phyloP scores from a whole-genome alignment of 2,113 vertebrate genomes.

The Petrocephalus zakoni region DNA sequence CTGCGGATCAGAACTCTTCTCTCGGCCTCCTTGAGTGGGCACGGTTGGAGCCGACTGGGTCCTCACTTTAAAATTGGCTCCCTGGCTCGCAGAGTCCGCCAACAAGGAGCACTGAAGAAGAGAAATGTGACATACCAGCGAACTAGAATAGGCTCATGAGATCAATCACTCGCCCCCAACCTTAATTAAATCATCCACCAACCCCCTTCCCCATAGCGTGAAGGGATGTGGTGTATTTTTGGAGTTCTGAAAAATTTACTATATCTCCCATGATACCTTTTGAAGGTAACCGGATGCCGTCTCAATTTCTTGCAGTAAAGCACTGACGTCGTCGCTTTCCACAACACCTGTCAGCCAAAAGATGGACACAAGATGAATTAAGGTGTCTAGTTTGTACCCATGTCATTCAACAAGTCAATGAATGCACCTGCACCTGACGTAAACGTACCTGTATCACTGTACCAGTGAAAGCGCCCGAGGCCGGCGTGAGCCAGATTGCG shows the following conservation, averaged over 20 bases:
- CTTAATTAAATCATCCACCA: not conserved
- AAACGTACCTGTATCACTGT: slow-evolving; percentile 64
- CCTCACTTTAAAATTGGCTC: not conserved
- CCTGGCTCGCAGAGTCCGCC: not conserved
- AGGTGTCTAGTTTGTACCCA: not conserved
- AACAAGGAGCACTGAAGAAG: not conserved
- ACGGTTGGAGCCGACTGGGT: not conserved
- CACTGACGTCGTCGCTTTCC: slow-evolving; percentile 67
- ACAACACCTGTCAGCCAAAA: slow-evolving; percentile 58
- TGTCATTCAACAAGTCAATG: not conserved
- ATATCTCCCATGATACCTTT: slow-evolving; percentile 52
- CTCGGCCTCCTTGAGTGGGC: not conserved
- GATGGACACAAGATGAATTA: not conserved
- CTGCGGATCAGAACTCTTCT: not conserved
- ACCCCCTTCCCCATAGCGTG: not conserved
- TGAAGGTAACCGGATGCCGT: slow-evolving; percentile 65
- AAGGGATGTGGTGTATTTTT: not conserved
- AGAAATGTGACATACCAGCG: not conserved
- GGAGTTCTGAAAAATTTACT: not conserved
- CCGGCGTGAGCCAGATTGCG: slow-evolving; percentile 48
- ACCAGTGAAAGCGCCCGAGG: slow-evolving; percentile 70
- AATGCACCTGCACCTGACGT: too few relatives aligned
- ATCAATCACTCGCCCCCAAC: not conserved
- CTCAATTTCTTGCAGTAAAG: slow-evolving; percentile 61
- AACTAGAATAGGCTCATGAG: not conserved